phyloP scores from a whole-genome alignment of 2,113 vertebrate species.

The Alexandromys fortis region DNA sequence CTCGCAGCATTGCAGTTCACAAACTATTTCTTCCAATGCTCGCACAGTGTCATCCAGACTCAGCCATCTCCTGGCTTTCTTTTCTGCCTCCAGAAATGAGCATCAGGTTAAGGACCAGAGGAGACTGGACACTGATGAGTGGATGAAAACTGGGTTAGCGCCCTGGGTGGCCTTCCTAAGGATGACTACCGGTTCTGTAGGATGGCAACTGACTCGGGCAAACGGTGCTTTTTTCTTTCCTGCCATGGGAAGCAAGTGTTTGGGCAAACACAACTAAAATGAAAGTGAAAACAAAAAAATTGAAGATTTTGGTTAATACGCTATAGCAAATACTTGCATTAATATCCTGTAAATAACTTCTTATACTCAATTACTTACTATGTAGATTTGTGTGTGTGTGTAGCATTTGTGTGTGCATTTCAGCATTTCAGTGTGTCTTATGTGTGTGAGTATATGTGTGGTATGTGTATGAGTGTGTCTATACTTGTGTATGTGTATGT shows the following conservation, averaged over 20 bases:
- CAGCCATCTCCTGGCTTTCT: neutral
- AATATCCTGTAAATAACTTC: constrained; percentile 56
- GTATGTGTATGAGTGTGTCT: neutral
- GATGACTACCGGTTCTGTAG: neutral
- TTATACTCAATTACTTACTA: neutral
- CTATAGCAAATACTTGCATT: neutral
- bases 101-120: neutral
- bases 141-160: neutral
- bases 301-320: neutral
- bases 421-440: neutral
- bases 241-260: constrained; percentile 38
- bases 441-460: neutral
- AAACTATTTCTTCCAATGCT: constrained; percentile 1
- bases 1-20: neutral
- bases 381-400: neutral
- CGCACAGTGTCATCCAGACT: constrained; percentile 7
- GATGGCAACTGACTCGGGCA: neutral
- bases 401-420: neutral
- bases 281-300: neutral
- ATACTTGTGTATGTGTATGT: neutral
- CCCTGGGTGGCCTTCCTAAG: neutral
- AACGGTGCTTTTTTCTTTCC: constrained; percentile 13
- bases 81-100: neutral
- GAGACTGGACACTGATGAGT: constrained; percentile 24
- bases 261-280: constrained; percentile 1